Conservation (phyloP, 2,113 vertebrate species). For the Microcebus murinus region DNA sequence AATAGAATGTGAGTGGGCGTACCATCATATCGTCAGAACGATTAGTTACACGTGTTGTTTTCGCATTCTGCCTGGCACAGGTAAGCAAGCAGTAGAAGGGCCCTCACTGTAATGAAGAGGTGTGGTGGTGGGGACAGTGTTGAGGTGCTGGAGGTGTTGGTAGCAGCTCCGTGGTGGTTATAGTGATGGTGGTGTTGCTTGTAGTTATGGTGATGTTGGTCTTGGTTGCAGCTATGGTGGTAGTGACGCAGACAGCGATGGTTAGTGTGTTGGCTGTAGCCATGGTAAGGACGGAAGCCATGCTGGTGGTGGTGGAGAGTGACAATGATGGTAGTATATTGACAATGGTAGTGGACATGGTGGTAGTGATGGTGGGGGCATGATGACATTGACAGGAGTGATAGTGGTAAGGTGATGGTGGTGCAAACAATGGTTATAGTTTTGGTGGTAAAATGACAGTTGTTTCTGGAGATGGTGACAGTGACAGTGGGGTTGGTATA, state of each 20-base stretch:
- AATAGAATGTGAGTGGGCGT: background rate
- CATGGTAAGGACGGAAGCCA: no score
- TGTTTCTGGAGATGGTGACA: background rate
- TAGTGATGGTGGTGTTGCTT: background rate
- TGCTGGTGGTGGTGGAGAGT: background rate
- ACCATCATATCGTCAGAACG: background rate
- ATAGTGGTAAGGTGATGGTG: background rate
- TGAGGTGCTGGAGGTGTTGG: background rate
- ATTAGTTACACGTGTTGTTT: background rate
- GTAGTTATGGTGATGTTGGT: background rate
- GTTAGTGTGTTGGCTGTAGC: background rate
- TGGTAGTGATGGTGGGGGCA: background rate
- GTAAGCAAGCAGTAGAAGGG: background rate
- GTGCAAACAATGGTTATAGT: background rate
- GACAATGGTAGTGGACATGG: background rate
- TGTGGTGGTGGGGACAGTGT: no score
- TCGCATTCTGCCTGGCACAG: background rate
- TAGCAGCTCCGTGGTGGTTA: background rate
- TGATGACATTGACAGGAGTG: background rate
- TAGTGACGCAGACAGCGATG: background rate
- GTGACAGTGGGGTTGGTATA: background rate
- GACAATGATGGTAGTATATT: no score
- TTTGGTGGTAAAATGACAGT: background rate
- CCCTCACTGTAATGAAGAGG: background rate
- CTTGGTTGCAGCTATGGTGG: background rate